Evolutionary conservation across 2,797 vertebrate genomes (phyloP), one percentile per base, ranked within the genome.

Genomic region (Holocentrus rufus): DNA sequence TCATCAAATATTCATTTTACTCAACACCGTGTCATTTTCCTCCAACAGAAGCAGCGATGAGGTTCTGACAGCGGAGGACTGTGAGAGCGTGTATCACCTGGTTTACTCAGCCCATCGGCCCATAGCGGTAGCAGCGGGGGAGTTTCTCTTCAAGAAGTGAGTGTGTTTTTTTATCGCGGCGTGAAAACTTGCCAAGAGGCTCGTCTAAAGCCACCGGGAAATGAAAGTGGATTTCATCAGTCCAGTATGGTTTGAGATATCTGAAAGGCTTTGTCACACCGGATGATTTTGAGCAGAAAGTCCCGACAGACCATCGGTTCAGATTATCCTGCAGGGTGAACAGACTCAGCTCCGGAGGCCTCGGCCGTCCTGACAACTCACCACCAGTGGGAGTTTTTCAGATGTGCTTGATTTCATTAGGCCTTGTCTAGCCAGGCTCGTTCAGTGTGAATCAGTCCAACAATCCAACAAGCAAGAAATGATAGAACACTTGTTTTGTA

Each of bases 131-230:
- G 96, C 97, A 3, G 96, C 97, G 47, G 97, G 97, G 85, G 97
- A 99, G 86, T 99, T 99, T 91, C 95, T 99, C 15, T 98, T 96
- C 81, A 97, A 96, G 93, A 99, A 99, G 97, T 98, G 94, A 94
- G 95, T 78, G 36, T 62, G n/a, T n/a, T n/a, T n/a, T 69, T 54
- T 59, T 2, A 23, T 8, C 53, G 54, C n/a, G 1, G 17, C 2
- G 69, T 60, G 39, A 4, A 39, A 39, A 18, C 4, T n/a, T 20
- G 15, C 15, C 25, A 55, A 15, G 53, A 55, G 5, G 36, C 44
- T 6, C 2, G 15, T 8, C 18, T 60, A n/a, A n/a, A 42, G 34
- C 34, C 30, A 5, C 42, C 20, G n/a, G 13, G 20, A 60, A 27
- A 15, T 60, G 36, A 25, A 60, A 60, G 25, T 60, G 34, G 20